Evolutionary conservation across 2,797 vertebrate genomes (phyloP).

Genomic region (Setipinna tenuifilis): DNA sequence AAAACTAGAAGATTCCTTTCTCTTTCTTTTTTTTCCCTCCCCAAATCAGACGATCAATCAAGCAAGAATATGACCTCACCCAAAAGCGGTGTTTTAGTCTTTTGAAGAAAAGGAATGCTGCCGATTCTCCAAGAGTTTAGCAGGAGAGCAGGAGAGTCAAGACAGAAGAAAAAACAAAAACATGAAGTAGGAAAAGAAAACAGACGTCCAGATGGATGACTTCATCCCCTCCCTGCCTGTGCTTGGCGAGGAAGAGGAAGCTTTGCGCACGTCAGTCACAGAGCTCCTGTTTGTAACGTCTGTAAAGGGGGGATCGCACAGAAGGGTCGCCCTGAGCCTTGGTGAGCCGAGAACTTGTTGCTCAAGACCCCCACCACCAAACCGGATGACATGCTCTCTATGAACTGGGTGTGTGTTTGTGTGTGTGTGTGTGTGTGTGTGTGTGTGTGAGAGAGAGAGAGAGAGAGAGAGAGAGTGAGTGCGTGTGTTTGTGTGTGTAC

Average conservation of each 20-base stretch:
- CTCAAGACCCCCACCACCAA: background rate
- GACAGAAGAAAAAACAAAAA: slow-evolving; percentile 15
- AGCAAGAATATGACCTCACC: background rate
- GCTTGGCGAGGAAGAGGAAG: no score
- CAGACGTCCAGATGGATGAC: background rate
- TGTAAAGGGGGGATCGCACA: no score
- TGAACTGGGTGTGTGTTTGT: background rate
- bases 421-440: slow-evolving; percentile 1
- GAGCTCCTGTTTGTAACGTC: background rate
- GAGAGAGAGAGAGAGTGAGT: no score
- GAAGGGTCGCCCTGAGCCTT: background rate
- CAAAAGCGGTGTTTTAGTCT: background rate
- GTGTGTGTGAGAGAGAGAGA: no score
- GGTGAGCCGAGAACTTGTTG: background rate
- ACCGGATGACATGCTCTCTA: background rate
- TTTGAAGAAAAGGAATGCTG: background rate
- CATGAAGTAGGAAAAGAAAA: no score
- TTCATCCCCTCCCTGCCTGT: background rate
- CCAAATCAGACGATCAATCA: background rate
- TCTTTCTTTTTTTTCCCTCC: background rate
- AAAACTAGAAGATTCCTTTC: background rate
- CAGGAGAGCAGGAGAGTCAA: background rate
- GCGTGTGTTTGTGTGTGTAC: background rate
- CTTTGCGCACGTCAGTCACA: background rate
- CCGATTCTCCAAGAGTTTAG: background rate